A percentile compares a stretch with the other conserved stretches of the same genome.
Conservation (phyloP, 2,797 vertebrate species). For the Prunella strophiata region DNA sequence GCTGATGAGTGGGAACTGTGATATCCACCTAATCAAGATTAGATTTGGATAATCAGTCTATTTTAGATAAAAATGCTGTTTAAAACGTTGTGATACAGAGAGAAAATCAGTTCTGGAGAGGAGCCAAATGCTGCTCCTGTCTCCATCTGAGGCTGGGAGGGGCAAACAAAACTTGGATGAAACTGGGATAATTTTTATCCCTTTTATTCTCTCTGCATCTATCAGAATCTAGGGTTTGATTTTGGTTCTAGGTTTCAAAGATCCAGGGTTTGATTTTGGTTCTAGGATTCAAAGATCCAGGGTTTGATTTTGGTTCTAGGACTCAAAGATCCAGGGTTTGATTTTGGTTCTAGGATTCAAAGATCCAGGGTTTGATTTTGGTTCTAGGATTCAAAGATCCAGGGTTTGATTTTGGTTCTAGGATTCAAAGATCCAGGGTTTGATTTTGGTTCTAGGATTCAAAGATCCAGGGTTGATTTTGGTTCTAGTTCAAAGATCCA, state of each 20-base stretch:
- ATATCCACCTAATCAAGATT: rapidly evolving
- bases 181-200: not conserved
- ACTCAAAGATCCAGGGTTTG: too few species aligned
- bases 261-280: not conserved
- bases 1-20: not conserved
- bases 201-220: not conserved
- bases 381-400: too few species aligned
- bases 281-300: too few species aligned
- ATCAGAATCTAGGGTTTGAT: not conserved
- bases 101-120: not conserved
- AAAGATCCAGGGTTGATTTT: not conserved
- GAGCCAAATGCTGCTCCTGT: not conserved
- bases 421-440: too few species aligned
- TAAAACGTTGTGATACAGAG: not conserved
- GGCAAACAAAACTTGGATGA: not conserved
- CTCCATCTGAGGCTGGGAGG: not conserved
- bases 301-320: too few species aligned
- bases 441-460: too few species aligned
- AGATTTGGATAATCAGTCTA: not conserved
- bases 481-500: not conserved
- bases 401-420: too few species aligned
- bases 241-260: not conserved
- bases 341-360: too few species aligned
- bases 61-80: not conserved
- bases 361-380: too few species aligned